Evolutionary conservation across 2,797 vertebrate species (phyloP), one percentile per base, ranked within the genome.

Genomic region (Acanthurus tractus): DNA sequence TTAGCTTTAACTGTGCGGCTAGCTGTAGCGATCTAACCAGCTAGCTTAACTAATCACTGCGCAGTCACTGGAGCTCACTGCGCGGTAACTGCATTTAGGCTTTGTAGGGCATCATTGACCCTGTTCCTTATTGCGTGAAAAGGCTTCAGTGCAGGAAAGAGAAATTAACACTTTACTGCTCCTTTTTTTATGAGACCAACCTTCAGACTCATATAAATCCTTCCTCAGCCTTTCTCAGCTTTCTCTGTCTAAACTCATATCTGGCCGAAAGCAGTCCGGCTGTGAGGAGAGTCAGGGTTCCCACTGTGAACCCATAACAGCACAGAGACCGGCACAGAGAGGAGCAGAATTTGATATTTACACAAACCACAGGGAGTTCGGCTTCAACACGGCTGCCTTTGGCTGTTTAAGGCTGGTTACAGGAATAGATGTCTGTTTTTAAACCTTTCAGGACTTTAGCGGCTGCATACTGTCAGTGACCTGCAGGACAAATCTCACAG

Each of bases 261-360:
- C 75, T 73, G 69, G 55, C 58, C 77, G 54, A 82, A 74, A 82
- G 68, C 46, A 40, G 40, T 75, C 38, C 17, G 38, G 50, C 69
- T 74, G 74, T 46, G 68, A 78, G 44, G 70, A 65, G 54, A 80
- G 55, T 68, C 52, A 42, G 55, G 15, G 57, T 48, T 86, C 81
- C 83, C 22, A 74, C 81, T 78, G 83, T 48, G 81, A 54, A 62
- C 56, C 69, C 63, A 65, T 3, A 61, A 59, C 72, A n/a, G 76
- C 54, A 71, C 70, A 64, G 59, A 75, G 63, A 77, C 56, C 77
- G 22, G 52, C 50, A 66, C 22, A 48, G 64, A 54, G 49, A 83
- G 71, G 70, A 74, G 52, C 29, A 52, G 14, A 73, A 81, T 81
- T 63, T 68, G 61, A 85, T 86, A 85, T 89, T 82, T 86, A 84